These are phyloP conservation scores for Drosophila dunni DNA, from an alignment of 1,140 invertebrate species.

Conservation along the genomic window DNA sequence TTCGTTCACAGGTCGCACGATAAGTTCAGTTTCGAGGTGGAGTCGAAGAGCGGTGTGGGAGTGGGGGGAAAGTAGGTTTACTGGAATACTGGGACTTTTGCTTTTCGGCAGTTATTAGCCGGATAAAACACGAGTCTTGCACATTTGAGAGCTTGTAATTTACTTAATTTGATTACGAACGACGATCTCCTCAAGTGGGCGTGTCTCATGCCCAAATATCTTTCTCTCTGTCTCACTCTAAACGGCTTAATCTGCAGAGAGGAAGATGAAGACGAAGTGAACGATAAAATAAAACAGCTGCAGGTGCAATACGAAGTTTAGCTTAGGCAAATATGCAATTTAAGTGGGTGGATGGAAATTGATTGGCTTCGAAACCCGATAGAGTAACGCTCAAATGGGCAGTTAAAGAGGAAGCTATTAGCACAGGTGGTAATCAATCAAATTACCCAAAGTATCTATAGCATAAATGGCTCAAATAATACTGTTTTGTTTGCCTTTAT, in stretches of 20 bases:
- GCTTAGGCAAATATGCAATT: constrained; percentile 42
- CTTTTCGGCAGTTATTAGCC: constrained; percentile 79
- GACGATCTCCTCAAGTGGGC: constrained; percentile 39
- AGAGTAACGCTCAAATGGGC: not conserved
- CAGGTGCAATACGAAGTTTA: constrained; percentile 32
- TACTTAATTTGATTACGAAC: constrained; percentile 81
- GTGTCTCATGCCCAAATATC: constrained; percentile 11
- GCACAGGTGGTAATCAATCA: not conserved
- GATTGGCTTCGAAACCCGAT: constrained; percentile 1
- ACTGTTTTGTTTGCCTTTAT: too few relatives aligned
- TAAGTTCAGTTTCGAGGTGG: constrained; percentile 33
- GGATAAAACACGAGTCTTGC: constrained; percentile 78
- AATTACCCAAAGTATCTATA: too few relatives aligned
- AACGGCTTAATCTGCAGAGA: too few relatives aligned
- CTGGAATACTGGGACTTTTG: constrained; percentile 29
- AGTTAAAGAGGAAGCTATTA: not conserved
- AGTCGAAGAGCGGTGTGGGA: not conserved
- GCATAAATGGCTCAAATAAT: too few relatives aligned
- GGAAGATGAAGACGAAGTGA: too few relatives aligned
- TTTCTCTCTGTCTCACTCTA: not conserved
- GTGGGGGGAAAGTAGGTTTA: not conserved
- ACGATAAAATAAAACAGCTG: constrained; percentile 9
- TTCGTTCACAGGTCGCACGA: constrained; percentile 47
- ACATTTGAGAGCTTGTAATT: constrained; percentile 82
- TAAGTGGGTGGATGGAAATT: constrained; percentile 31